Conservation (phyloP, 2,113 vertebrate species). For the Sialia sialis region DNA sequence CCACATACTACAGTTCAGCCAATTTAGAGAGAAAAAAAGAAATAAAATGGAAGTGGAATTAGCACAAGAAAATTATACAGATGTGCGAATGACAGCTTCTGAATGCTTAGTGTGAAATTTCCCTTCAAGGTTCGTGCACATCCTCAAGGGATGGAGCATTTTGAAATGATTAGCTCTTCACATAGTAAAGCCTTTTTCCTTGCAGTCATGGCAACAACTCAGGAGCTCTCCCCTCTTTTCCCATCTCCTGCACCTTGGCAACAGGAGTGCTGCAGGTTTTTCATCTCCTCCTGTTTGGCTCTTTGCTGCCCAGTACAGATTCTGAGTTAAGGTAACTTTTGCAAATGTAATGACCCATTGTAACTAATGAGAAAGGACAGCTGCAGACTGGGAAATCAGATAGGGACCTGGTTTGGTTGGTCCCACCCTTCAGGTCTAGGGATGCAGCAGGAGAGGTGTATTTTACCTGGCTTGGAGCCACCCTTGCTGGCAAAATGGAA, state of each 20-base stretch:
- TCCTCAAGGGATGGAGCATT: slow-evolving; percentile 53
- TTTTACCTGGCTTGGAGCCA: neutral
- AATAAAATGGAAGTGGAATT: slow-evolving; percentile 36
- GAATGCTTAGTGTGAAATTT: slow-evolving; percentile 54
- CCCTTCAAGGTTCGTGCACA: slow-evolving; percentile 45
- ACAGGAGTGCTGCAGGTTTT: slow-evolving; percentile 54
- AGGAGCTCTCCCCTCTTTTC: slow-evolving; percentile 18
- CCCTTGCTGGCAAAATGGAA: neutral
- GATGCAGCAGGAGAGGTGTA: neutral
- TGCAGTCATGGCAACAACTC: slow-evolving; percentile 74
- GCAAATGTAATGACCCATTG: neutral
- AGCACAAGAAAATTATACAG: slow-evolving; percentile 31
- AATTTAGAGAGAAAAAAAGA: slow-evolving; percentile 26
- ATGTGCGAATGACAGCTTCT: slow-evolving; percentile 29
- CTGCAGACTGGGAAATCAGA: neutral
- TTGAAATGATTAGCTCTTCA: slow-evolving; percentile 52
- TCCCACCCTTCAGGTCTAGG: neutral
- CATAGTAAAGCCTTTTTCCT: slow-evolving; percentile 53
- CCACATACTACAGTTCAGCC: slow-evolving; percentile 1
- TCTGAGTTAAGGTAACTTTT: neutral
- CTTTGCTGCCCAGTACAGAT: slow-evolving; percentile 45
- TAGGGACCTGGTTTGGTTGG: neutral
- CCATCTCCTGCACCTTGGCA: slow-evolving; percentile 55
- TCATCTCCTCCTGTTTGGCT: slow-evolving; percentile 58
- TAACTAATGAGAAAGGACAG: neutral